These are phyloP conservation scores for Fregata magnificens DNA, from an alignment of 2,113 vertebrate species.

Conservation along the genomic window DNA sequence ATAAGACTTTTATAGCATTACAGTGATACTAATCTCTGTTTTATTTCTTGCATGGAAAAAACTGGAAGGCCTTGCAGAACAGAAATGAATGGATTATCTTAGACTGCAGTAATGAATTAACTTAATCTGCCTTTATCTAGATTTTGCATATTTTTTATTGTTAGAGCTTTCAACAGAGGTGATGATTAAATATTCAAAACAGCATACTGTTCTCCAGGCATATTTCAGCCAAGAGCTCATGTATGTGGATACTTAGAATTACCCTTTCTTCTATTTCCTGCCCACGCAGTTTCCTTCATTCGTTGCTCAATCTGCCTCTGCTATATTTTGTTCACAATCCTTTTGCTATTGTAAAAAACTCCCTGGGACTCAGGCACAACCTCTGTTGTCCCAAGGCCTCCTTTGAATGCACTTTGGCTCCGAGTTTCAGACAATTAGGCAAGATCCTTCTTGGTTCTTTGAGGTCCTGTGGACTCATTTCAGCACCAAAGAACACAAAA, in stretches of 20 bases:
- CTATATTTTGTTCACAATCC: background rate
- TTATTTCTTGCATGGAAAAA: background rate
- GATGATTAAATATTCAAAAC: background rate
- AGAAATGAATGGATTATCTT: background rate
- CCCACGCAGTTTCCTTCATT: background rate
- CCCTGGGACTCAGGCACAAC: background rate
- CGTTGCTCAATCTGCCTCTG: background rate
- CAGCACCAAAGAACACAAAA: background rate
- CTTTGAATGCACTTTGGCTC: background rate
- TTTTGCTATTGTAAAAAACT: background rate
- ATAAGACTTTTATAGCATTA: background rate
- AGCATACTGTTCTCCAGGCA: background rate
- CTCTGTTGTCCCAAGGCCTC: background rate
- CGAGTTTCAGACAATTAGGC: background rate
- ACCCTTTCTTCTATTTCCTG: background rate
- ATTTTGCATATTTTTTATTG: background rate
- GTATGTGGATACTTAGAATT: background rate
- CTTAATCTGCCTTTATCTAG: background rate
- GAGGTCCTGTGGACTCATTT: background rate
- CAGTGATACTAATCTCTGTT: background rate
- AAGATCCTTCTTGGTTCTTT: background rate
- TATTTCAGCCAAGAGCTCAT: background rate
- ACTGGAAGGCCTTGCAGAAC: background rate
- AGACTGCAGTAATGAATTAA: background rate
- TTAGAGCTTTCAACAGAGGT: background rate